Evolutionary conservation across 2,888 invertebrate species (phyloP), one percentile per base, ranked within the genome.

Genomic region (Archips crataeganus): DNA sequence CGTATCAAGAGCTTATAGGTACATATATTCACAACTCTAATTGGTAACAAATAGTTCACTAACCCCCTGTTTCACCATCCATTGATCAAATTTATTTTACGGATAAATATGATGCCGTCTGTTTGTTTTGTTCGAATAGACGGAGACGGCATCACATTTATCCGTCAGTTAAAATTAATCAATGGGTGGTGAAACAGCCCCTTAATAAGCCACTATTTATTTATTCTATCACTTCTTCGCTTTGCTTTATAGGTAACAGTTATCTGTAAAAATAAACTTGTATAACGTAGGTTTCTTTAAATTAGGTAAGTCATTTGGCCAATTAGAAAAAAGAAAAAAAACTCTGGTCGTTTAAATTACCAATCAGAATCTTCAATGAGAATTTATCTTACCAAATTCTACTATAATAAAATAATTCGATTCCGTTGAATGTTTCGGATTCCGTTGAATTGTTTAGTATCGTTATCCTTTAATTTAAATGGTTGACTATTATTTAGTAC

Each of bases 401-500:
- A 39, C 6, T 39, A 39, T 39, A 39, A 6, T 39, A 39, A 68
- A 39, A 6, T 39, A 39, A 68, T 57, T 60, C 11, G 47, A 63
- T 71, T 79, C 42, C 34, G 34, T 49, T 39, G 49, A 69, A 69
- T 11, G 49, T 60, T 74, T 71, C 71, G 73, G 71, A 79, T 77
- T 77, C 11, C 57, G 32, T 23, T 10, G 2, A n/a, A 54, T 15
- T 4, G 1, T 51, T 54, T 54, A 54, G 39, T 39, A 32, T 23
- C 5, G 49, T 23, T 23, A 54, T 54, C 15, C 54, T 9, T 49
- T n/a, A 5, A 6, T 54, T 23, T 57, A 11, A 10, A 57, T 57
- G 51, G 68, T 75, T 63, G 76, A 78, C 66, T 70, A 57, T 78
- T 76, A 57, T 76, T 75, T 78, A 61, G 75, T 69, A 79, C 74